Evolutionary conservation across 2,888 invertebrate genomes (phyloP).

Genomic region (Unio delphinus): DNA sequence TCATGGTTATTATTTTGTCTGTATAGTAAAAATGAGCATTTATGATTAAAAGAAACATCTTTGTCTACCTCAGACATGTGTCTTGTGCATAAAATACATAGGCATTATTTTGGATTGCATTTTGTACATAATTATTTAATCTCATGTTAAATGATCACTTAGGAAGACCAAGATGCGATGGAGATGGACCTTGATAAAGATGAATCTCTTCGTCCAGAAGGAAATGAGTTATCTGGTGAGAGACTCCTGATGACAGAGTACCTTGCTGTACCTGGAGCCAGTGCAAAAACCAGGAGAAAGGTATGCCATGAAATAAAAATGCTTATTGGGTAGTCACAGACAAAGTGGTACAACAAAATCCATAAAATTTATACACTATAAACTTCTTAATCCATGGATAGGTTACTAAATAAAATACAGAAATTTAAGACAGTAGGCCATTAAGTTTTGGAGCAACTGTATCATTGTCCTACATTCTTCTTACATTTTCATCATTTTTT

Average conservation of each 20-base stretch:
- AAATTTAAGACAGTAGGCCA: too few species aligned
- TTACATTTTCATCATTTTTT: too few species aligned
- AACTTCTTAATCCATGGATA: too few species aligned
- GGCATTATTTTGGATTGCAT: background rate
- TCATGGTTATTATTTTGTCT: too few species aligned
- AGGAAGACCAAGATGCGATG: constrained; percentile 73
- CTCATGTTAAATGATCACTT: constrained; percentile 6
- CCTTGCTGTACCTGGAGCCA: constrained; percentile 16
- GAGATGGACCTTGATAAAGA: constrained; percentile 74
- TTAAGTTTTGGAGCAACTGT: too few species aligned
- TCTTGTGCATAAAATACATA: too few species aligned
- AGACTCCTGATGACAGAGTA: constrained; percentile 62
- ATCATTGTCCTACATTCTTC: too few species aligned
- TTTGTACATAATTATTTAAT: constrained; percentile 1
- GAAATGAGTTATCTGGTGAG: constrained; percentile 68
- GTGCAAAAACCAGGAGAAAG: constrained; percentile 41
- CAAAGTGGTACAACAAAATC: too few species aligned
- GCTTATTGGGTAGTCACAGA: too few species aligned
- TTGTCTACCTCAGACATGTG: background rate
- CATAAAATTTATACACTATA: too few species aligned
- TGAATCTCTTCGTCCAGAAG: constrained; percentile 66
- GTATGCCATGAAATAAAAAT: constrained; percentile 19
- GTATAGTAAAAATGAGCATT: background rate
- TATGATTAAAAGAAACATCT: background rate
- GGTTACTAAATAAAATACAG: too few species aligned